Conservation (phyloP, 2,113 vertebrate genomes). For the Atractosteus spatula region DNA sequence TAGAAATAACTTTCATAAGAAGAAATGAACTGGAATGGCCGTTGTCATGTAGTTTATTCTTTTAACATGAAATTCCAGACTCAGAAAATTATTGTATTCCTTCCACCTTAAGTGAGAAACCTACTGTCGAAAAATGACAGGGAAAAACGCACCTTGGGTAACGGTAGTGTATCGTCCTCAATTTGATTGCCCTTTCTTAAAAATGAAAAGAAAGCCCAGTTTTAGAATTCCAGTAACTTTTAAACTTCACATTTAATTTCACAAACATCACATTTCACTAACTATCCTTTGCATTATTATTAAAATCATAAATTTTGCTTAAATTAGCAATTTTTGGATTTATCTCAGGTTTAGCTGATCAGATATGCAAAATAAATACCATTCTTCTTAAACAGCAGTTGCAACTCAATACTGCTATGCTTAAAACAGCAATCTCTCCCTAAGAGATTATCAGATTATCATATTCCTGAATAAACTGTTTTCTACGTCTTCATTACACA, state of each 20-base stretch:
- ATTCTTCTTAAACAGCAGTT: background rate
- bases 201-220: conserved; percentile 20
- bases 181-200: conserved; percentile 64
- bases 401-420: background rate
- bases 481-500: no score
- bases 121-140: no score
- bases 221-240: background rate
- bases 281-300: background rate
- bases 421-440: background rate
- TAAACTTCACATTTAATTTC: no score
- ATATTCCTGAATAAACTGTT: no score
- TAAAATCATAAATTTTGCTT: background rate
- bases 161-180: conserved; percentile 37
- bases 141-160: conserved; percentile 59
- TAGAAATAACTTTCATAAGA: no score
- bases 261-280: background rate
- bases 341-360: background rate
- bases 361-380: background rate
- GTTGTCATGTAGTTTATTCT: no score
- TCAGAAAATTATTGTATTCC: no score
- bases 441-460: no score
- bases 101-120: no score
- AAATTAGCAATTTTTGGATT: background rate
- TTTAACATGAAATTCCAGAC: no score
- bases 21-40: no score